These are phyloP conservation scores for Chloroclystis v-ata DNA, from an alignment of 2,888 invertebrate species.

Conservation along the genomic window DNA sequence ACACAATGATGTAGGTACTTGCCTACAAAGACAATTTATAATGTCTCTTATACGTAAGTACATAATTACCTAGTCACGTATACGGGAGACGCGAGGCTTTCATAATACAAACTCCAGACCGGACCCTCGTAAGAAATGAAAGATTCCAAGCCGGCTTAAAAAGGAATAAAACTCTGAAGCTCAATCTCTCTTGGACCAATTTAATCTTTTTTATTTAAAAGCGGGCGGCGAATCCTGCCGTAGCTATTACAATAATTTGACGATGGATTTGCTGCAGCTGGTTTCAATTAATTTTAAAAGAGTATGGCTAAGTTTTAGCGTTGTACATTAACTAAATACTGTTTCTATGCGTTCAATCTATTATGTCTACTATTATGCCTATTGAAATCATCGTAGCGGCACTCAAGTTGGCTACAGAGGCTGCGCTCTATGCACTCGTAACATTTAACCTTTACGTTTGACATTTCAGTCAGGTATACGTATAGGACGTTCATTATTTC, in stretches of 20 bases:
- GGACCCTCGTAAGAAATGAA: slow-evolving; percentile 21
- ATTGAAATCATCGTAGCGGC: slow-evolving; percentile 6
- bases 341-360: too few relatives aligned
- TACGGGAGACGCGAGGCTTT: slow-evolving; percentile 9
- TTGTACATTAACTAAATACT: too few relatives aligned
- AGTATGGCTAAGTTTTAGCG: slow-evolving; percentile 3
- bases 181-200: slow-evolving; percentile 27
- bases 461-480: slow-evolving; percentile 55
- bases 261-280: slow-evolving; percentile 29
- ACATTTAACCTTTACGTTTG: slow-evolving; percentile 72
- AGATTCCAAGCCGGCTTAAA: slow-evolving; percentile 27
- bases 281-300: slow-evolving; percentile 21
- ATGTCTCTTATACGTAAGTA: too few relatives aligned
- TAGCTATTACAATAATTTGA: slow-evolving; percentile 29
- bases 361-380: not conserved
- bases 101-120: slow-evolving; percentile 7
- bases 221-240: slow-evolving; percentile 25
- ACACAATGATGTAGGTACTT: too few relatives aligned
- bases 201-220: slow-evolving; percentile 28
- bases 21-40: too few relatives aligned
- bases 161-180: slow-evolving; percentile 26
- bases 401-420: slow-evolving; percentile 24
- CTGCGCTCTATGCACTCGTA: slow-evolving; percentile 47
- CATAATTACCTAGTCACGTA: too few relatives aligned
- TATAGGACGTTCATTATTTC: slow-evolving; percentile 64